Percentiles rank a stretch among this genome's conserved stretches.
These are phyloP conservation scores for Eurytoma californica DNA, from an alignment of 2,888 invertebrate genomes.

Conservation along the genomic window DNA sequence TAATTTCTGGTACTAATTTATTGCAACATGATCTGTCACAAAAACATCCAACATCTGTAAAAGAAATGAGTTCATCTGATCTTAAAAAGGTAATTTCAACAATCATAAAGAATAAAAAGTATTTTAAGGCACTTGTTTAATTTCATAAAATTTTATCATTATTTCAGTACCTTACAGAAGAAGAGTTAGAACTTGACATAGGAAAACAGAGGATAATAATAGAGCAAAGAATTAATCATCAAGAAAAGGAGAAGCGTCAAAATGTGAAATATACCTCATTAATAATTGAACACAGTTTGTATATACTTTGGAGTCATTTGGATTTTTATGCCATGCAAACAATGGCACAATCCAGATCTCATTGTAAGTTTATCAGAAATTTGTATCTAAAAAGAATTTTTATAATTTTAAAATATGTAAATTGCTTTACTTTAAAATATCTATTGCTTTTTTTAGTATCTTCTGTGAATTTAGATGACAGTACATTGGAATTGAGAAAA, in stretches of 20 bases:
- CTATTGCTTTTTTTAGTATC: slow-evolving; percentile 58
- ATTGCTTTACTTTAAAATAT: neutral
- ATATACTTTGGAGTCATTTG: slow-evolving; percentile 86
- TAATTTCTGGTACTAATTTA: slow-evolving; percentile 67
- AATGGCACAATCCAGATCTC: slow-evolving; percentile 73
- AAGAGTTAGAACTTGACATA: slow-evolving; percentile 70
- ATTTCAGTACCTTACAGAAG: slow-evolving; percentile 66
- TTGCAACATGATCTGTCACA: slow-evolving; percentile 68
- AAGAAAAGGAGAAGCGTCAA: slow-evolving; percentile 78
- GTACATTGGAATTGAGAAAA: slow-evolving; percentile 76
- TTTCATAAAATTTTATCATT: slow-evolving; percentile 24
- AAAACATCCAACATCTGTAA: slow-evolving; percentile 64
- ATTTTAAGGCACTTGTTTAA: neutral
- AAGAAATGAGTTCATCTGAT: slow-evolving; percentile 77
- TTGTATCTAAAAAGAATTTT: neutral
- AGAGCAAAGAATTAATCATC: slow-evolving; percentile 76
- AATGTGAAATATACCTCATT: slow-evolving; percentile 80
- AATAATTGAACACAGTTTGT: slow-evolving; percentile 84
- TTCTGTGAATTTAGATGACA: slow-evolving; percentile 66
- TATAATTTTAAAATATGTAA: neutral
- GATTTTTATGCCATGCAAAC: slow-evolving; percentile 83
- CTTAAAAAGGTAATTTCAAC: slow-evolving; percentile 71
- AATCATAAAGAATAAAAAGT: neutral
- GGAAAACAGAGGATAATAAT: slow-evolving; percentile 70
- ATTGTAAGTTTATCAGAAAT: slow-evolving; percentile 61